Base-by-base conservation (phyloP, 2,797 vertebrate genomes). In the Rhynchotus rufescens region DNA sequence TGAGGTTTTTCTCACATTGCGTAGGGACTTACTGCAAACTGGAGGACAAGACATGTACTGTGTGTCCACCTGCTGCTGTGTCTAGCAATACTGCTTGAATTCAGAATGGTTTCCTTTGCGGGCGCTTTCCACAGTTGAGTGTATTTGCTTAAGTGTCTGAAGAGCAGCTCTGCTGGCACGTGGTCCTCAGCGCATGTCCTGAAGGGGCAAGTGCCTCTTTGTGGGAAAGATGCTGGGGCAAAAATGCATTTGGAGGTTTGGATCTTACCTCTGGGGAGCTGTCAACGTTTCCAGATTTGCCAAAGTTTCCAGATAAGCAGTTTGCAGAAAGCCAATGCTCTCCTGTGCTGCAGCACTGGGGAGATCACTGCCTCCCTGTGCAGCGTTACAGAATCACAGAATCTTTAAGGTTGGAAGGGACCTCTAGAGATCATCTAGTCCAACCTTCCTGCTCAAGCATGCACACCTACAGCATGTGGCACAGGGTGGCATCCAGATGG, bases 291-390 rank as follows among this genome's bases (percentile, higher is more conserved):
- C n/a, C n/a, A 64, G 25, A 15, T 59, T 15, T 90, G 45, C 49
- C 2, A 20, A 80, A 62, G 8, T 7, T 8, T 91, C 88, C 3
- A 8, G 61, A 36, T 74, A 40, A 0, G 0, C 42, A 36, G 45
- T 30, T 86, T 49, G 28, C 4, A 7, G 73, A 17, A 67, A 32
- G 15, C 42, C 74, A 22, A 9, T 54, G 17, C 32, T 86, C 4
- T 11, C 0, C 28, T 54, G 4, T 68, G 42, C 56, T 69, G 16
- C 1, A 4, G 10, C 0, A 0, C 82, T 56, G 61, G 59, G 54
- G 34, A 78, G 40, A 67, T 80, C 4, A 0, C 23, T 73, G n/a
- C 30, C 34, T 90, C 9, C 32, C 12, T 77, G 34, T 1, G 3
- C 9, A 7, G 68, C 45, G 25, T 19, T n/a, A n/a, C n/a, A n/a